These are phyloP conservation scores for Melanotaenia parkinsoni DNA, from an alignment of 2,797 vertebrate genomes.

Conservation along the genomic window DNA sequence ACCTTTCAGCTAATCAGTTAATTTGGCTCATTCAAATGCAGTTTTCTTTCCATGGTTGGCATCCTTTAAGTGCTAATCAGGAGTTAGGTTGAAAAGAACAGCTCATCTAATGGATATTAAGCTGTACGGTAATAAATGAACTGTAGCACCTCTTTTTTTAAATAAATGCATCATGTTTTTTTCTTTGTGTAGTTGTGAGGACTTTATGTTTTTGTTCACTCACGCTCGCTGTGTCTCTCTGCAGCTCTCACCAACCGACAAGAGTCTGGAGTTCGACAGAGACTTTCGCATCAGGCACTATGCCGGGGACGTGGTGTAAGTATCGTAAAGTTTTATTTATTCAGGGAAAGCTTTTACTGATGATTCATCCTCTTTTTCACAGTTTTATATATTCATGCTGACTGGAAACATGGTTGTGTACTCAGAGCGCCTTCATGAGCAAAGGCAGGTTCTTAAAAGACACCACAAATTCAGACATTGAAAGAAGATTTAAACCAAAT, in stretches of 20 bases:
- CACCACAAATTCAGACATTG: background rate
- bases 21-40: no score
- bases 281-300: slow-evolving; percentile 98
- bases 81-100: background rate
- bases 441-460: slow-evolving; percentile 7
- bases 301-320: slow-evolving; percentile 95
- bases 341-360: slow-evolving; percentile 36
- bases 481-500: slow-evolving; percentile 1
- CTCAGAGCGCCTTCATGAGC: background rate
- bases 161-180: slow-evolving; percentile 3
- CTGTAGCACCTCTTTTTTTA: background rate
- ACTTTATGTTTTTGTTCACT: background rate
- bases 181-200: background rate
- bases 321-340: slow-evolving; percentile 64
- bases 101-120: background rate
- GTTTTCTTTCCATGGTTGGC: background rate
- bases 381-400: slow-evolving; percentile 33
- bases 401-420: slow-evolving; percentile 8
- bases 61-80: background rate
- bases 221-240: slow-evolving; percentile 11
- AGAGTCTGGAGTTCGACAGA: slow-evolving; percentile 94
- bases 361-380: slow-evolving; percentile 36
- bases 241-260: slow-evolving; percentile 93
- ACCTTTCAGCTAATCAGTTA: no score
- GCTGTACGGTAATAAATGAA: background rate